These are phyloP conservation scores for Galendromus occidentalis DNA, from an alignment of 1,140 invertebrate genomes.

Conservation along the genomic window DNA sequence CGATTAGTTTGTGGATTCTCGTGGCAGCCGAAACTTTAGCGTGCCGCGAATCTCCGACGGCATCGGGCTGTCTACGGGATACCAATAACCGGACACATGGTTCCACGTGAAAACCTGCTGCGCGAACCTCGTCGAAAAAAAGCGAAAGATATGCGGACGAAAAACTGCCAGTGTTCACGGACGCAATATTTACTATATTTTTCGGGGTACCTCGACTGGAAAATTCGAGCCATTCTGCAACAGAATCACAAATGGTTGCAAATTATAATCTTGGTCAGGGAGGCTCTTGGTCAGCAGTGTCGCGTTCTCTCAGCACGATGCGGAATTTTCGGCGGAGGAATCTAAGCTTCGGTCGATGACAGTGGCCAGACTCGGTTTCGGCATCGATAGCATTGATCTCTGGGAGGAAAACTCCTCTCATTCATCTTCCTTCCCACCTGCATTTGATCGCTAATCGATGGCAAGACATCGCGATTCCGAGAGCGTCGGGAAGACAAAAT, in stretches of 20 bases:
- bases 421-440: no score
- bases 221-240: no score
- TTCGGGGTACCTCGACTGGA: slow-evolving; percentile 15
- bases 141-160: slow-evolving; percentile 39
- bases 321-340: slow-evolving; percentile 26
- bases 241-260: slow-evolving; percentile 37
- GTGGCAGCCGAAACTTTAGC: slow-evolving; percentile 95
- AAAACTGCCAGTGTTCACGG: not conserved
- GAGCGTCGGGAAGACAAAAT: no score
- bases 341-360: not conserved
- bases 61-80: slow-evolving; percentile 81
- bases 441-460: no score
- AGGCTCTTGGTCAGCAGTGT: slow-evolving; percentile 69
- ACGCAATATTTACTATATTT: not conserved
- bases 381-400: not conserved
- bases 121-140: slow-evolving; percentile 72
- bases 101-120: slow-evolving; percentile 90
- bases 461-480: no score
- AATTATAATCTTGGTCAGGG: slow-evolving; percentile 65
- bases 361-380: not conserved
- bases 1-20: not conserved
- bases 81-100: slow-evolving; percentile 89
- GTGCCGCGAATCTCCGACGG: slow-evolving; percentile 92
- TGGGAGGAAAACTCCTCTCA: not conserved
- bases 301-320: slow-evolving; percentile 80